phyloP scores from a whole-genome alignment of 2,797 vertebrate genomes.

The Sebastiscus tertius region DNA sequence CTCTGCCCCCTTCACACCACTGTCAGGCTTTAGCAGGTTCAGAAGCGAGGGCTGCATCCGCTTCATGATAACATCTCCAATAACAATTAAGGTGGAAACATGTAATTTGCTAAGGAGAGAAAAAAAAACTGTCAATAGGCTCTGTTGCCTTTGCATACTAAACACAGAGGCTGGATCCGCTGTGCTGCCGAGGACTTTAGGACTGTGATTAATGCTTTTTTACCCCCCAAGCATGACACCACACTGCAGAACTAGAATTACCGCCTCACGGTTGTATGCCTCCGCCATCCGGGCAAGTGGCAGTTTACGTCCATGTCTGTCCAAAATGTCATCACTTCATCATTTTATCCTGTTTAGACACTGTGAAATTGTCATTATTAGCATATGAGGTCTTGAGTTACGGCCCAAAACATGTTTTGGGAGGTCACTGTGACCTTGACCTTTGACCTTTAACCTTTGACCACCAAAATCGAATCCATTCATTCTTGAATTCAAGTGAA shows the following conservation, averaged over 20 bases:
- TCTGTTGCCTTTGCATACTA: constrained; percentile 78
- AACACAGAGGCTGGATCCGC: constrained; percentile 46
- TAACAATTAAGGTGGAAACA: constrained; percentile 86
- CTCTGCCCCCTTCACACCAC: constrained; percentile 63
- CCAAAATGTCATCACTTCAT: background rate
- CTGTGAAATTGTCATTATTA: background rate
- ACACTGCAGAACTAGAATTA: background rate
- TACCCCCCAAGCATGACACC: background rate
- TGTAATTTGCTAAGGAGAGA: constrained; percentile 77
- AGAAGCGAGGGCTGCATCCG: constrained; percentile 74
- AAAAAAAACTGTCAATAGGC: constrained; percentile 75
- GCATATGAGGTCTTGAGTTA: background rate
- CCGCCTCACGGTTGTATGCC: background rate
- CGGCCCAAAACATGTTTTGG: background rate
- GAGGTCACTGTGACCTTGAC: background rate
- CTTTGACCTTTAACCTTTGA: background rate
- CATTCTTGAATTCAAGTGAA: background rate
- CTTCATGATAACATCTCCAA: constrained; percentile 85
- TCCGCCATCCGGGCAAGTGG: background rate
- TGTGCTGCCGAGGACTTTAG: background rate
- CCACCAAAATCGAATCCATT: rapidly evolving
- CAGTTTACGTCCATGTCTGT: background rate
- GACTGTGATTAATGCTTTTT: background rate
- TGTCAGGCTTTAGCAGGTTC: constrained; percentile 77
- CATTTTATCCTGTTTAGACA: background rate